Conservation (phyloP, 2,888 invertebrate genomes). For the Dascillus cervinus region DNA sequence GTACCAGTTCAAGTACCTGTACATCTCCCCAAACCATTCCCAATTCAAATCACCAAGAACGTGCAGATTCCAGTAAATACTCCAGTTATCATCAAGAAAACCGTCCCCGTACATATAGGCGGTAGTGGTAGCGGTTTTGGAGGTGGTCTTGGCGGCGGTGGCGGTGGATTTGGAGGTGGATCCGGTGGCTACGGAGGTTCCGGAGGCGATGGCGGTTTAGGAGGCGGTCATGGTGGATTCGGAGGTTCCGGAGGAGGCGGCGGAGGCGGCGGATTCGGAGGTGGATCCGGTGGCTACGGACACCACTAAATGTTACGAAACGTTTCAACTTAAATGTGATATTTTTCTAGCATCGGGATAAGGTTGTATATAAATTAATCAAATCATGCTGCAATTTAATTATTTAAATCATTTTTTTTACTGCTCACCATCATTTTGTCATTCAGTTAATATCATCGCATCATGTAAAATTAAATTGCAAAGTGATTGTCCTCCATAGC, state of each 20-base stretch:
- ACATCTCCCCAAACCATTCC: conserved; percentile 7
- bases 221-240: conserved; percentile 1
- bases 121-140: conserved; percentile 1
- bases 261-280: background rate
- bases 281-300: conserved; percentile 3
- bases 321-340: too few relatives aligned
- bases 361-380: too few relatives aligned
- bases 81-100: conserved; percentile 6
- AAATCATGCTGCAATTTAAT: too few relatives aligned
- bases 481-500: too few relatives aligned
- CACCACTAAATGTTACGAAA: too few relatives aligned
- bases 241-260: conserved; percentile 3
- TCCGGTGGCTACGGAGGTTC: background rate
- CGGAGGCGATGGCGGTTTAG: conserved; percentile 6
- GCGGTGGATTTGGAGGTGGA: conserved; percentile 3
- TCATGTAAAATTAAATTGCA: too few relatives aligned
- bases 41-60: conserved; percentile 7
- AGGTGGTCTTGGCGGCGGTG: conserved; percentile 3
- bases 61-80: conserved; percentile 7
- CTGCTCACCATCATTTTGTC: too few relatives aligned
- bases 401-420: too few relatives aligned
- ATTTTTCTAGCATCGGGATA: too few relatives aligned
- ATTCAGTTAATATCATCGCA: too few relatives aligned
- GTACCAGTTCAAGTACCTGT: conserved; percentile 9
- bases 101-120: conserved; percentile 9